These are phyloP conservation scores for Vanessa tameamea DNA, from an alignment of 1,140 invertebrate species.

Conservation along the genomic window DNA sequence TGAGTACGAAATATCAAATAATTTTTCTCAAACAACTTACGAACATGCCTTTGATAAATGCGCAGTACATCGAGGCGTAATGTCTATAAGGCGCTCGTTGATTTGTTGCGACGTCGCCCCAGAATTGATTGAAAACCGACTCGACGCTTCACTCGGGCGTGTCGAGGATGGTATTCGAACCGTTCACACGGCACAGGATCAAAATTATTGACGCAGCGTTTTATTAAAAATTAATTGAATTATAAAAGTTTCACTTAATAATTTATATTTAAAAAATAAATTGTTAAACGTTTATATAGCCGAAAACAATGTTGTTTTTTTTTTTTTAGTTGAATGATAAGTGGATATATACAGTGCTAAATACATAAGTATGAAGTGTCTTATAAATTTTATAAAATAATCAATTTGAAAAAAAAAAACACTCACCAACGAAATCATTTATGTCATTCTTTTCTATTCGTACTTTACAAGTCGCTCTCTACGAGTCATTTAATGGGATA, in stretches of 20 bases:
- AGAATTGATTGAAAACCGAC: constrained; percentile 46
- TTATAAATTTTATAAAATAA: no score
- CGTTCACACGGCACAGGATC: not conserved
- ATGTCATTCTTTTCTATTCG: no score
- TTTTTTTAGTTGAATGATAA: not conserved
- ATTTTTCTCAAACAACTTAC: constrained; percentile 4
- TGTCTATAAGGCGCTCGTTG: constrained; percentile 35
- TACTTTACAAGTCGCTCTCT: no score
- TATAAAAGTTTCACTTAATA: not conserved
- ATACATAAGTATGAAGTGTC: no score
- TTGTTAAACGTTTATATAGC: not conserved
- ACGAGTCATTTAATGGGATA: no score
- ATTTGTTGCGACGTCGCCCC: constrained; percentile 40
- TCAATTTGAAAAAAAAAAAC: no score
- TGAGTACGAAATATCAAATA: not conserved
- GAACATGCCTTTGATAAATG: constrained; percentile 18
- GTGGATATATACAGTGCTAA: no score
- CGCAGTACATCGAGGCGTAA: constrained; percentile 18
- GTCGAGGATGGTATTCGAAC: constrained; percentile 5
- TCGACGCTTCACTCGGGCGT: constrained; percentile 34
- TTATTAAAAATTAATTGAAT: constrained; percentile 1
- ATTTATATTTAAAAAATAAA: no score
- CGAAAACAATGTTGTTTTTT: not conserved
- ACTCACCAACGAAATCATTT: no score
- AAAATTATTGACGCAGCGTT: constrained; percentile 4